These are phyloP conservation scores for Motacilla tschutschensis DNA, from an alignment of 2,113 vertebrate genomes.

Conservation along the genomic window DNA sequence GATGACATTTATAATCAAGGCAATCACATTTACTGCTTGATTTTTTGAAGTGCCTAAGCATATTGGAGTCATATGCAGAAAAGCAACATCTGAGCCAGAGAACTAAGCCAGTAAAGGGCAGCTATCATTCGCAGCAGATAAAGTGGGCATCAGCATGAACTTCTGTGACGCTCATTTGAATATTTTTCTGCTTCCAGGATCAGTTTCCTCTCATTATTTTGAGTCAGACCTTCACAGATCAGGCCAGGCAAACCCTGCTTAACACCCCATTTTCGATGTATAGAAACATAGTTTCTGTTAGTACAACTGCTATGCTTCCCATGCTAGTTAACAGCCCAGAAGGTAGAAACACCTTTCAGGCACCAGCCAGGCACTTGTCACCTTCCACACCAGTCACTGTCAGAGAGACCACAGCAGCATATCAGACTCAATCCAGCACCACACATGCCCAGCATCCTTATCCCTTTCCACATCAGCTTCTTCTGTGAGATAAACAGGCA, in stretches of 20 bases:
- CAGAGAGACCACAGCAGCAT: not conserved
- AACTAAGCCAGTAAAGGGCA: not conserved
- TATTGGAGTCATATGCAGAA: not conserved
- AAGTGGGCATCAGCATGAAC: not conserved
- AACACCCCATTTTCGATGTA: not conserved
- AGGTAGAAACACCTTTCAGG: not conserved
- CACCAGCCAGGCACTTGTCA: not conserved
- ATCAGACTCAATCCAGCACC: not conserved
- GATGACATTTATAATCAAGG: constrained; percentile 14
- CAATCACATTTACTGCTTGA: constrained; percentile 17
- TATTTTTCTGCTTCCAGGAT: not conserved
- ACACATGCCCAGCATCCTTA: not conserved
- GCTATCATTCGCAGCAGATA: not conserved
- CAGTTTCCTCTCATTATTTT: not conserved
- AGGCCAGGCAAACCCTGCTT: not conserved
- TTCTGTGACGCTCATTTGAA: not conserved
- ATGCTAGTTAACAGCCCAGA: not conserved
- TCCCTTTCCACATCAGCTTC: not conserved
- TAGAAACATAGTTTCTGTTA: not conserved
- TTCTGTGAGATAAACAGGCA: not conserved
- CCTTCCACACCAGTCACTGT: not conserved
- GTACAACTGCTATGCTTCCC: not conserved
- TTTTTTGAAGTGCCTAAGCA: not conserved
- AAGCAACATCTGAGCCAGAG: not conserved
- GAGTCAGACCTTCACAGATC: not conserved